Percentiles rank a stretch among this genome's conserved stretches.
Evolutionary conservation across 2,113 vertebrate genomes (phyloP).

Genomic region (Acanthisitta chloris): DNA sequence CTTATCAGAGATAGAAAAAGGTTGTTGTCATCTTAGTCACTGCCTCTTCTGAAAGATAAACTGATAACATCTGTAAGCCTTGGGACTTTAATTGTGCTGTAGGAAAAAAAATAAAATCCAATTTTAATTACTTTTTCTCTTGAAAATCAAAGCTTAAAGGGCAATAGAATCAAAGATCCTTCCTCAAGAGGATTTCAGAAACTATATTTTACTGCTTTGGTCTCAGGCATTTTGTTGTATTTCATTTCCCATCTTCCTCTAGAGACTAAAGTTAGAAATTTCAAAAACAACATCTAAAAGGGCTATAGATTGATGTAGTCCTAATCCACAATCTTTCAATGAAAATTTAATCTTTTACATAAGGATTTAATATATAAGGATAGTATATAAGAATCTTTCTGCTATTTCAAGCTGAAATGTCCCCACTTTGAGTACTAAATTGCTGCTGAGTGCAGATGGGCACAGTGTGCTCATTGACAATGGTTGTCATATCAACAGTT

Average conservation of each 20-base stretch:
- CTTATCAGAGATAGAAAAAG: background rate
- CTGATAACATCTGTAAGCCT: background rate
- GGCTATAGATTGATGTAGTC: background rate
- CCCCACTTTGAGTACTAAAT: background rate
- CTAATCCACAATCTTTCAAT: background rate
- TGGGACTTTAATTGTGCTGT: background rate
- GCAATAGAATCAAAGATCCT: background rate
- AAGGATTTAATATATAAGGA: background rate
- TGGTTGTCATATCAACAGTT: background rate
- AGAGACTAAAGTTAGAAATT: background rate
- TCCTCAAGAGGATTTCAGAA: background rate
- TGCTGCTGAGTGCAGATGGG: background rate
- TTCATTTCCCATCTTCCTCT: background rate
- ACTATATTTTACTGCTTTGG: background rate
- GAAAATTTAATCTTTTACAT: background rate
- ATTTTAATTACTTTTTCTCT: background rate
- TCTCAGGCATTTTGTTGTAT: background rate
- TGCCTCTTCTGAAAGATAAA: background rate
- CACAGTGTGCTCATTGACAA: background rate
- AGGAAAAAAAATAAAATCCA: background rate
- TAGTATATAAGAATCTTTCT: background rate
- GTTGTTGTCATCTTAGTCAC: background rate
- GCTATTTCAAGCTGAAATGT: background rate
- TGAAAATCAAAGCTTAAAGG: background rate
- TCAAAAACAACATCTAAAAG: background rate